phyloP scores from a whole-genome alignment of 2,888 invertebrate species.

The Mimas tiliae region DNA sequence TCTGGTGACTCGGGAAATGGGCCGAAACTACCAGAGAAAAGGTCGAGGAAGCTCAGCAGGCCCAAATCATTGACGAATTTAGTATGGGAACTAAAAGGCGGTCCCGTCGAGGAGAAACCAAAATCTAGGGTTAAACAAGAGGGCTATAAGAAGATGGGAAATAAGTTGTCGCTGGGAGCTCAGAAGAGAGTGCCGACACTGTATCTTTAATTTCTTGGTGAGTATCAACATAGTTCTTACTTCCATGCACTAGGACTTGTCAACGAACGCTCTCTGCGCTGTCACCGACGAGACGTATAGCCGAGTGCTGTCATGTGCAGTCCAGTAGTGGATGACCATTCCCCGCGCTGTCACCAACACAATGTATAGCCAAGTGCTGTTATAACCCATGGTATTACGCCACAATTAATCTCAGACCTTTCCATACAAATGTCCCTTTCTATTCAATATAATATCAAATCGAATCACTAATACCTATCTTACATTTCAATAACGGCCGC shows the following conservation, averaged over 20 bases:
- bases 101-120: slow-evolving; percentile 79
- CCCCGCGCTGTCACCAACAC: not conserved
- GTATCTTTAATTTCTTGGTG: slow-evolving; percentile 79
- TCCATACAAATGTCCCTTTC: slow-evolving; percentile 11
- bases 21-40: slow-evolving; percentile 92
- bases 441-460: slow-evolving; percentile 18
- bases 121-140: slow-evolving; percentile 81
- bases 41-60: slow-evolving; percentile 91
- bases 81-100: slow-evolving; percentile 90
- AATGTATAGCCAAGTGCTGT: not conserved
- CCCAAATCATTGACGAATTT: slow-evolving; percentile 94
- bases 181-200: slow-evolving; percentile 85
- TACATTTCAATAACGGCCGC: slow-evolving; percentile 16
- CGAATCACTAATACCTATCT: slow-evolving; percentile 3
- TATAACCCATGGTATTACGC: not conserved
- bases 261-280: too few species aligned
- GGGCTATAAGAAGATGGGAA: slow-evolving; percentile 80
- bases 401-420: not conserved
- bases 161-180: slow-evolving; percentile 80
- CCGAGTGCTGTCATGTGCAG: too few species aligned
- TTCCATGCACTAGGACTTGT: not conserved
- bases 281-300: too few species aligned
- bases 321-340: too few species aligned
- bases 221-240: slow-evolving; percentile 41
- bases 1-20: slow-evolving; percentile 93